phyloP scores from a whole-genome alignment of 53 echinoderm and acorn worm species.

The Glandiceps talaboti region DNA sequence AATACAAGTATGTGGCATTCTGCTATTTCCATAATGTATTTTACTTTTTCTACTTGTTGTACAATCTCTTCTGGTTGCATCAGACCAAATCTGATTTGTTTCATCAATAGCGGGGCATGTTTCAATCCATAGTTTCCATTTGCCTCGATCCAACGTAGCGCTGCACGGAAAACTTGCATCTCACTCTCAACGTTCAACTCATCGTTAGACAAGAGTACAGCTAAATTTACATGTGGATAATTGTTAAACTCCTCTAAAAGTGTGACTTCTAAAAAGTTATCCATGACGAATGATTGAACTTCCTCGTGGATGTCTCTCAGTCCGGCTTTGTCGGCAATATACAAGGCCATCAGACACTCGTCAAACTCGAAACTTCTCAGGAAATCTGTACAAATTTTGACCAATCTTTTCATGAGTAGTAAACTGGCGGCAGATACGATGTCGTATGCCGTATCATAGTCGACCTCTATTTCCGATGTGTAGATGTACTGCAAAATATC shows the following conservation, averaged over 20 bases:
- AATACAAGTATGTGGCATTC: constrained; percentile 7
- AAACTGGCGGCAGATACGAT: constrained; percentile 20
- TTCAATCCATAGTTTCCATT: constrained; percentile 18
- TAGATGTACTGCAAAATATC: constrained; percentile 35
- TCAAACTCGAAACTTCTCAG: constrained; percentile 19
- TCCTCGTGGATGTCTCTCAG: constrained; percentile 9
- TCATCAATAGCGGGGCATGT: constrained; percentile 13
- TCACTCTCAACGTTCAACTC: constrained; percentile 21
- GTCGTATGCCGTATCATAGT: constrained; percentile 11
- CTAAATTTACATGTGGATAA: constrained; percentile 20
- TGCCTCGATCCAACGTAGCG: constrained; percentile 24
- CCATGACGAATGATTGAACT: constrained; percentile 23
- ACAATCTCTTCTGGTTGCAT: constrained; percentile 21
- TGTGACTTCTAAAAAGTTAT: constrained; percentile 24
- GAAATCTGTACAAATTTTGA: constrained; percentile 18
- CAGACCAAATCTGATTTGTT: constrained; percentile 27
- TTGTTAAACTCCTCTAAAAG: constrained; percentile 13
- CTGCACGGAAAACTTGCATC: constrained; percentile 28
- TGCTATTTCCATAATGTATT: constrained; percentile 21
- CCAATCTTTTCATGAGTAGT: constrained; percentile 18
- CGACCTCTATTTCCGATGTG: constrained; percentile 29
- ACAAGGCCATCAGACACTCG: constrained; percentile 27
- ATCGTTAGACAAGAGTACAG: constrained; percentile 30
- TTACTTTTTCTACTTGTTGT: constrained; percentile 18
- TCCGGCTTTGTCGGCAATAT: constrained; percentile 11